Evolutionary conservation across 2,797 vertebrate genomes (phyloP).

Genomic region (Hephaestus fuliginosus): DNA sequence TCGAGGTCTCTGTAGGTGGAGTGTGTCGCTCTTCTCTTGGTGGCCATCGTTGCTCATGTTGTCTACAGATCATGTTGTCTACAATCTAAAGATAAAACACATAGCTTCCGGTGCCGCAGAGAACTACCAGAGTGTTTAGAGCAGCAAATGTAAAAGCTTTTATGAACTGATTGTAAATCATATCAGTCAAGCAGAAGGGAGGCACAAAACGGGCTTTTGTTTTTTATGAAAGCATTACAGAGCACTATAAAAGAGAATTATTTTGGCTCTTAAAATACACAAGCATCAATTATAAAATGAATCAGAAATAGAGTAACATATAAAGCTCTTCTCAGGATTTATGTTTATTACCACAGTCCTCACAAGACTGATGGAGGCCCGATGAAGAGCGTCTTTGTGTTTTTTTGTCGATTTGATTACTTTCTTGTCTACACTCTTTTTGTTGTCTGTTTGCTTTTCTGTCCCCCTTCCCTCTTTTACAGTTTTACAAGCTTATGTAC

Average conservation of each 20-base stretch:
- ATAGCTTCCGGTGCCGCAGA: constrained; percentile 39
- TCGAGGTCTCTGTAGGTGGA: constrained; percentile 53
- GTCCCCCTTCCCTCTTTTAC: neutral
- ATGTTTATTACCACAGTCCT: constrained; percentile 13
- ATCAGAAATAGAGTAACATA: neutral
- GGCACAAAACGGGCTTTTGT: constrained; percentile 18
- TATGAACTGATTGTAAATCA: constrained; percentile 63
- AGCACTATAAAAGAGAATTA: constrained; percentile 31
- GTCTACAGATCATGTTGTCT: constrained; percentile 19
- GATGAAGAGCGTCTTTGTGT: neutral
- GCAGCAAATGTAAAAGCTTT: constrained; percentile 39
- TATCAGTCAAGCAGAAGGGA: constrained; percentile 2
- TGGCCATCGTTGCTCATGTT: constrained; percentile 27
- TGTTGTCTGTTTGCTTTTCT: neutral
- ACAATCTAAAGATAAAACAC: constrained; percentile 53
- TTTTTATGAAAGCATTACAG: constrained; percentile 28
- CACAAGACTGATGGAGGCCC: constrained; percentile 13
- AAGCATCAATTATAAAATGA: neutral
- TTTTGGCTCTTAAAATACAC: constrained; percentile 30
- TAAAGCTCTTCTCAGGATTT: neutral
- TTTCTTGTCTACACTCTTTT: neutral
- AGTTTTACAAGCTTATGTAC: neutral
- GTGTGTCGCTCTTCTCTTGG: constrained; percentile 25
- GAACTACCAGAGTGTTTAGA: constrained; percentile 45
- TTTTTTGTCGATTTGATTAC: constrained; percentile 6